Base-by-base conservation (phyloP, 2,888 invertebrate species). In the Xylocampa areola region DNA sequence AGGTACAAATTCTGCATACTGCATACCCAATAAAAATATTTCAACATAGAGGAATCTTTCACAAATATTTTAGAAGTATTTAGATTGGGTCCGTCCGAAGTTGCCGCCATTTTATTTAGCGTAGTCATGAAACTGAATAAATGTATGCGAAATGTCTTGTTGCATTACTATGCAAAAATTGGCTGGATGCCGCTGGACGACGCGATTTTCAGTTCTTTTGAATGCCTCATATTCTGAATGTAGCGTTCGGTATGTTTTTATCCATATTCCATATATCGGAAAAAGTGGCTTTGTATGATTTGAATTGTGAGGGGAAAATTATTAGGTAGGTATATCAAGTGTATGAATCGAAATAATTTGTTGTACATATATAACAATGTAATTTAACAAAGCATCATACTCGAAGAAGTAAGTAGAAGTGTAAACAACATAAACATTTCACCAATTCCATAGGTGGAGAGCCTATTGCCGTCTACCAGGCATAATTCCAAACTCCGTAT, bases 101-200 rank as follows among this genome's bases (percentile, higher is more conserved):
- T 62, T 69, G 14, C 45, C 29, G 57, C 57, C 67, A 54, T 68
- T 73, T 67, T 70, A 73, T 73, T 77, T 63, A 62, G 68, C 52
- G 57, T 65, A 37, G 71, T 65, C 77, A 76, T 65, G 75, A 70
- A 74, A 69, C 52, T 67, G 79, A 64, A 80, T 78, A 71, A 53
- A 76, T 78, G 76, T 68, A 78, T 78, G 39, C 45, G 33, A 49
- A 76, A 65, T 70, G 23, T 54, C 17, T 39, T 35, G 6, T 27
- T 61, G 52, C 67, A 73, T 61, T 67, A 41, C 48, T 14, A 67
- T 73, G 59, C 51, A 61, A 67, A 63, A 69, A 58, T 48, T 62
- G 21, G 33, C 25, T 50, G 53, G 35, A 63, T 63, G 30, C 29
- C 63, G 43, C 14, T 41, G 49, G 29, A 30, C 19, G n/a, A 19